Percentiles rank a stretch among this genome's conserved stretches.
phyloP scores from a whole-genome alignment of 2,888 invertebrate genomes.

The Pyrocoelia pectoralis region DNA sequence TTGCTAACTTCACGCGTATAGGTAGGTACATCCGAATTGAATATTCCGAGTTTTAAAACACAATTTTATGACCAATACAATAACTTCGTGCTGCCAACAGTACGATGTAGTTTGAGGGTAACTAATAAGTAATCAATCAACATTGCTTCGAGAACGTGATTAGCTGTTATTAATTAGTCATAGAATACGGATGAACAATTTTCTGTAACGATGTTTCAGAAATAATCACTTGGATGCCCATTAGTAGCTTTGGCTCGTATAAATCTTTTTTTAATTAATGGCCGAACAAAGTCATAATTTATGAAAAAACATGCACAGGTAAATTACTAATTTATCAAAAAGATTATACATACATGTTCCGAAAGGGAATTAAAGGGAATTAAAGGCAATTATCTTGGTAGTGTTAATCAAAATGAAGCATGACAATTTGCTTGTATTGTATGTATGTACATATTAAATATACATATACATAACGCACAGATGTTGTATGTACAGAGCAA shows the following conservation, averaged over 20 bases:
- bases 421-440: neutral
- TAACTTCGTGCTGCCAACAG: too few species aligned
- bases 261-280: neutral
- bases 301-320: neutral
- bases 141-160: neutral
- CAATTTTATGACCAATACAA: too few species aligned
- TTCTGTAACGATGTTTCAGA: neutral
- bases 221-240: neutral
- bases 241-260: neutral
- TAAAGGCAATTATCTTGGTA: too few species aligned
- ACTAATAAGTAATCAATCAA: neutral
- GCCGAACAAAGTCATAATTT: neutral
- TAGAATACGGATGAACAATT: neutral
- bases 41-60: too few species aligned
- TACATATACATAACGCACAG: neutral
- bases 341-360: neutral
- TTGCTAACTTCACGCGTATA: too few species aligned
- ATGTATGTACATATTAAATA: neutral
- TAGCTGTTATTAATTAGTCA: neutral
- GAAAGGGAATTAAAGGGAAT: neutral
- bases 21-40: too few species aligned
- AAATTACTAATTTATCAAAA: neutral
- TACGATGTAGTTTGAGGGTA: neutral
- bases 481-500: conserved; percentile 4
- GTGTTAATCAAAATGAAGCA: neutral